phyloP scores from a whole-genome alignment of 2,113 vertebrate genomes.

The Anoplopoma fimbria region DNA sequence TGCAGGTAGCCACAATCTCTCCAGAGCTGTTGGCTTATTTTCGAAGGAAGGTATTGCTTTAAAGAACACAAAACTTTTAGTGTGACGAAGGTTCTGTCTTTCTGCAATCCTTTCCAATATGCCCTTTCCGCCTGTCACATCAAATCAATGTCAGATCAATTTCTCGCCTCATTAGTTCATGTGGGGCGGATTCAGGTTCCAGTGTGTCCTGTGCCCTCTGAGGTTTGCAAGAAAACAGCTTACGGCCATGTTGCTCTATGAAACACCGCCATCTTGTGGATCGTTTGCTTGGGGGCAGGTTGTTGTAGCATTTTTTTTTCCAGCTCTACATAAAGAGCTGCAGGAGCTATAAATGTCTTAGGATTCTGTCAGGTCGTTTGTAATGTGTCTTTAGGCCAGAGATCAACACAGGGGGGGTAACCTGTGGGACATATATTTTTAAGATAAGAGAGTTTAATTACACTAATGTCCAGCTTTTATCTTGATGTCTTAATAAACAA shows the following conservation, averaged over 20 bases:
- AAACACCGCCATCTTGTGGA: slow-evolving; percentile 74
- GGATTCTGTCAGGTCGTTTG: slow-evolving; percentile 14
- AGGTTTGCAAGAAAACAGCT: slow-evolving; percentile 14
- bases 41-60: neutral
- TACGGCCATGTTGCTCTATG: neutral
- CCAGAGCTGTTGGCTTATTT: neutral
- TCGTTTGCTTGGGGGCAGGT: neutral
- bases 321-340: neutral
- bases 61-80: neutral
- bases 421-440: neutral
- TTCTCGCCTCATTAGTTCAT: slow-evolving; percentile 37
- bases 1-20: neutral
- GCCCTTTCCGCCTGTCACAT: slow-evolving; percentile 31
- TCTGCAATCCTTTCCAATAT: neutral
- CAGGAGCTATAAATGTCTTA: slow-evolving; percentile 18
- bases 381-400: slow-evolving; percentile 15
- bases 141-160: slow-evolving; percentile 37
- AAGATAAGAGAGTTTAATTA: neutral
- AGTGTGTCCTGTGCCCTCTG: slow-evolving; percentile 22
- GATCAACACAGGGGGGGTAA: neutral
- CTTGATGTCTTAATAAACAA: neutral
- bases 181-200: slow-evolving; percentile 26
- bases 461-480: neutral
- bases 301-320: slow-evolving; percentile 21
- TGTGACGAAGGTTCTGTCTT: neutral